Percentiles rank a stretch among this genome's conserved stretches.
Evolutionary conservation across 2,797 vertebrate genomes (phyloP).

Genomic region (Hephaestus fuliginosus): DNA sequence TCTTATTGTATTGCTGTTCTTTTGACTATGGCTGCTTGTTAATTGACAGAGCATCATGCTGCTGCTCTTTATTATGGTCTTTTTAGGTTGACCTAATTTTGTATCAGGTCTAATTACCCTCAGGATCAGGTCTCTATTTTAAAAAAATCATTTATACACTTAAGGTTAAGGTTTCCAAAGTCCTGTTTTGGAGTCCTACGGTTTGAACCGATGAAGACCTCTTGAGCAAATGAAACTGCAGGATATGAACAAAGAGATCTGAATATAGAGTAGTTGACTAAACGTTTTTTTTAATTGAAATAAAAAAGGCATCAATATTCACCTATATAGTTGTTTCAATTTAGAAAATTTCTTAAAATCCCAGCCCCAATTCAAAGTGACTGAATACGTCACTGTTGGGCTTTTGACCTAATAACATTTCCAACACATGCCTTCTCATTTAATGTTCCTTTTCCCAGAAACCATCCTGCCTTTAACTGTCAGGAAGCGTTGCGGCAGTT

Average conservation of each 20-base stretch:
- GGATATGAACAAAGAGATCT: neutral
- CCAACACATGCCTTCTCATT: neutral
- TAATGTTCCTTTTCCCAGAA: slow-evolving; percentile 7
- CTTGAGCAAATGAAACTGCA: neutral
- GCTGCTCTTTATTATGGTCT: neutral
- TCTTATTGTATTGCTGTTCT: neutral
- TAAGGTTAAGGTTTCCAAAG: neutral
- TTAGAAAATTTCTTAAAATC: neutral
- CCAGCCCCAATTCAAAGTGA: neutral
- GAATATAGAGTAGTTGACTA: neutral
- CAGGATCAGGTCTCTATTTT: neutral
- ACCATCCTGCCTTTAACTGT: slow-evolving; percentile 39
- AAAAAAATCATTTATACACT: neutral
- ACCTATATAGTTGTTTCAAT: neutral
- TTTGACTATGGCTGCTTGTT: neutral
- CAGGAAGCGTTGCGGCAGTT: slow-evolving; percentile 31
- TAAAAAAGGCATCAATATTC: neutral
- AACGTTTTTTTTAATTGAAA: neutral
- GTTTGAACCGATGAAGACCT: neutral
- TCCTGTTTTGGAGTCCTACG: neutral
- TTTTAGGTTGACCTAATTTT: neutral
- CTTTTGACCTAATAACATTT: slow-evolving; percentile 7
- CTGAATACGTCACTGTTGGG: neutral
- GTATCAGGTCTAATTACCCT: neutral
- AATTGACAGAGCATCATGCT: neutral